Evolutionary conservation across 2,113 vertebrate species (phyloP).

Genomic region (Callionymus lyra): DNA sequence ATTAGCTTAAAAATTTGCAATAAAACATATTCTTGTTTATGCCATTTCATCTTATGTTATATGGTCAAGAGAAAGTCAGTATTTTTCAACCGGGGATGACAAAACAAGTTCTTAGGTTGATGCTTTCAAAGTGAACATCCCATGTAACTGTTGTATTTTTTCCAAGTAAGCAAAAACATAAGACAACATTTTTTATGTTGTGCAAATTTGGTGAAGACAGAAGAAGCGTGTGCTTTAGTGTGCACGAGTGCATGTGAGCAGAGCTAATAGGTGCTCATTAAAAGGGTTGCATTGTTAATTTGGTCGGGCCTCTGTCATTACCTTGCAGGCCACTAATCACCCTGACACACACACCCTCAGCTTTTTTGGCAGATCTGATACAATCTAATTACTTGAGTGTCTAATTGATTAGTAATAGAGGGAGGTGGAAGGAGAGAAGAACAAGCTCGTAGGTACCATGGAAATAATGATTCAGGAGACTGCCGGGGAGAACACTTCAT

Average conservation of each 20-base stretch:
- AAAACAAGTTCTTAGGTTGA: too few relatives aligned
- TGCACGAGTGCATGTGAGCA: conserved; percentile 49
- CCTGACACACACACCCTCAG: conserved; percentile 35
- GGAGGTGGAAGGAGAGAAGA: conserved; percentile 19
- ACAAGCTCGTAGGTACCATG: conserved; percentile 23
- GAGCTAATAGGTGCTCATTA: conserved; percentile 75
- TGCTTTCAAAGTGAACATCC: too few relatives aligned
- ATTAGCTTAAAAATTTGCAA: too few relatives aligned
- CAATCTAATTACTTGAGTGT: conserved; percentile 54
- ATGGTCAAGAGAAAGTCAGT: too few relatives aligned
- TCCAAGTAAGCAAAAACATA: too few relatives aligned
- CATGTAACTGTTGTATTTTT: too few relatives aligned
- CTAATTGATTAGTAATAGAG: conserved; percentile 54
- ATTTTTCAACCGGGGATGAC: too few relatives aligned
- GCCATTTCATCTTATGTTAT: too few relatives aligned
- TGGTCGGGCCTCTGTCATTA: conserved; percentile 73
- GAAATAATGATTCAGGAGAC: conserved; percentile 21
- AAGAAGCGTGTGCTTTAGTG: too few relatives aligned
- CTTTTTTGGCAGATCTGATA: conserved; percentile 47
- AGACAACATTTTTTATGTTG: too few relatives aligned
- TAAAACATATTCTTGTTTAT: too few relatives aligned
- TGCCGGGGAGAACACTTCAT: background rate
- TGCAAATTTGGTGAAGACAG: too few relatives aligned
- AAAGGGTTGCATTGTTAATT: conserved; percentile 75
- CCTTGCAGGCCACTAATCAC: conserved; percentile 68